phyloP scores from a whole-genome alignment of 2,888 invertebrate genomes.

The Cancer borealis region DNA sequence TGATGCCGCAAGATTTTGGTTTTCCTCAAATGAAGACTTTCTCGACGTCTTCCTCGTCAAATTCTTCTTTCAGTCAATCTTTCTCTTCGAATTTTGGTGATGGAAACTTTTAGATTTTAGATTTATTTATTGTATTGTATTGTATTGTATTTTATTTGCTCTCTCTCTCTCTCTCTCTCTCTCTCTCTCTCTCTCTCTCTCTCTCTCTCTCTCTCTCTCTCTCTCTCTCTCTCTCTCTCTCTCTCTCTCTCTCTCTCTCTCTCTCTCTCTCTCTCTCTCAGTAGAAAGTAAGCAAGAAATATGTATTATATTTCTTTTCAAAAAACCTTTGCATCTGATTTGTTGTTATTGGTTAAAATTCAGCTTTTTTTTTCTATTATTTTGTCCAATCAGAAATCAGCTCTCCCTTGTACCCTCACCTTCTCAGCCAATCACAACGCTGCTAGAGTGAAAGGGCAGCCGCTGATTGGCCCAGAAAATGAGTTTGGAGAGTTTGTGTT shows the following conservation, averaged over 20 bases:
- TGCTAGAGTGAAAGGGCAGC: background rate
- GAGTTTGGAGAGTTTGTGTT: background rate
- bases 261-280: too few relatives aligned
- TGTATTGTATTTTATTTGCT: background rate
- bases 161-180: background rate
- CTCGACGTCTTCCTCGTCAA: constrained; percentile 62
- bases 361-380: too few relatives aligned
- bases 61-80: constrained; percentile 54
- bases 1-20: constrained; percentile 48
- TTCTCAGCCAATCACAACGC: background rate
- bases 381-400: too few relatives aligned
- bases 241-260: too few relatives aligned
- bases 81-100: constrained; percentile 70
- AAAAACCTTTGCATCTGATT: too few relatives aligned
- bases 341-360: too few relatives aligned
- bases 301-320: too few relatives aligned
- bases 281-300: too few relatives aligned
- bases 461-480: background rate
- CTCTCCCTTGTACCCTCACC: background rate
- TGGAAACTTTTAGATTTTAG: constrained; percentile 60
- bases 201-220: background rate
- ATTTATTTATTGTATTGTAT: constrained; percentile 44
- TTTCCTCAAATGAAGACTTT: constrained; percentile 30
- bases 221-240: background rate
- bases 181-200: background rate